Conservation (phyloP, 2,113 vertebrate species). For the Campylorhamphus procurvoides region DNA sequence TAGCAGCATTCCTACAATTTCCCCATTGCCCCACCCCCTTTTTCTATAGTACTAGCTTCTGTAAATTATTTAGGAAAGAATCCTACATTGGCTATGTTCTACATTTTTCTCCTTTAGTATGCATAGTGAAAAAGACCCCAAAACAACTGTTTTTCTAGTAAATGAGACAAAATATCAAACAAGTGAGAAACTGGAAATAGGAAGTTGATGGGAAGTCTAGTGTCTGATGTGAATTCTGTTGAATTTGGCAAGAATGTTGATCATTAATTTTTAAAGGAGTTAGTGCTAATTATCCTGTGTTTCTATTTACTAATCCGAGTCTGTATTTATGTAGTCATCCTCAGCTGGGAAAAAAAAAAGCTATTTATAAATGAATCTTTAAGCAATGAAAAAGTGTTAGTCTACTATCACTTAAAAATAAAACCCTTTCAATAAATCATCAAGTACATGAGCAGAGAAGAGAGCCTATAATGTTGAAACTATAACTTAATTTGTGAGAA, state of each 20-base stretch:
- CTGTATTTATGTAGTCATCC: neutral
- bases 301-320: neutral
- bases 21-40: fast-evolving
- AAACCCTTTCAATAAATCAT: neutral
- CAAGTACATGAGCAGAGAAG: neutral
- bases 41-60: neutral
- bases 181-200: neutral
- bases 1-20: neutral
- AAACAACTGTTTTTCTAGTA: neutral
- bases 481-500: neutral
- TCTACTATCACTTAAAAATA: neutral
- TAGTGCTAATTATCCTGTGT: neutral
- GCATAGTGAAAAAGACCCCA: neutral
- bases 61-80: neutral
- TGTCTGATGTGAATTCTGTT: neutral
- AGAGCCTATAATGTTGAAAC: neutral
- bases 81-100: neutral
- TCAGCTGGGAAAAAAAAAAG: neutral
- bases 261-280: neutral
- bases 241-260: neutral
- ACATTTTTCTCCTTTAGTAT: neutral
- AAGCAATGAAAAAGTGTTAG: neutral
- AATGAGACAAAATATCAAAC: neutral
- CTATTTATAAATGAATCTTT: neutral
- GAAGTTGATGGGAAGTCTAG: neutral